Conservation (phyloP, 2,888 invertebrate genomes). For the Aleiodes alternator region DNA sequence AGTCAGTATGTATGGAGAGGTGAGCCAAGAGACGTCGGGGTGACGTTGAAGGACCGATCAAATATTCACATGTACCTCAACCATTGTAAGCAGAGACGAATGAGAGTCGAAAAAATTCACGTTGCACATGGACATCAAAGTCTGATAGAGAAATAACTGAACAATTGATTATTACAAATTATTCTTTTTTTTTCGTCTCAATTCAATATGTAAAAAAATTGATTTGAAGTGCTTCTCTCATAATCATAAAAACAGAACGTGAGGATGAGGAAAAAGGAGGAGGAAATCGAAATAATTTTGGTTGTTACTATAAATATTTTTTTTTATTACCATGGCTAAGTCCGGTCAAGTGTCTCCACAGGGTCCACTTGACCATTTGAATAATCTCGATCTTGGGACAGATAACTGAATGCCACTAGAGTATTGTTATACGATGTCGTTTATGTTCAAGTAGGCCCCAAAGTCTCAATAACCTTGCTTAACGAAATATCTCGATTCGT, state of each 20-base stretch:
- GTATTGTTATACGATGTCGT: constrained; percentile 63
- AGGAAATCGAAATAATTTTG: constrained; percentile 37
- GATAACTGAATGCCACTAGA: constrained; percentile 69
- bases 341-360: constrained; percentile 71
- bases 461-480: constrained; percentile 27
- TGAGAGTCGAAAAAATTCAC: constrained; percentile 58
- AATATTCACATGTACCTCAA: constrained; percentile 74
- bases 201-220: neutral
- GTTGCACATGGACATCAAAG: constrained; percentile 3
- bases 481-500: constrained; percentile 1
- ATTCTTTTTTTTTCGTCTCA: too few species aligned
- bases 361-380: constrained; percentile 62
- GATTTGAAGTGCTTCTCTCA: too few species aligned
- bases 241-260: constrained; percentile 3
- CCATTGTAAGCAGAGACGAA: constrained; percentile 53
- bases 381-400: constrained; percentile 58
- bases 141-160: neutral
- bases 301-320: constrained; percentile 64
- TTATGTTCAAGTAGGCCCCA: constrained; percentile 14
- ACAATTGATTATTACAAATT: neutral
- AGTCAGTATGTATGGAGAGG: constrained; percentile 50
- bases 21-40: constrained; percentile 54
- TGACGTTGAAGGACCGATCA: constrained; percentile 73
- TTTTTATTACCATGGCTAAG: constrained; percentile 63
- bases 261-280: too few species aligned